Base-by-base conservation (phyloP, 2,888 invertebrate species). In the Heterodera filipjevi region DNA sequence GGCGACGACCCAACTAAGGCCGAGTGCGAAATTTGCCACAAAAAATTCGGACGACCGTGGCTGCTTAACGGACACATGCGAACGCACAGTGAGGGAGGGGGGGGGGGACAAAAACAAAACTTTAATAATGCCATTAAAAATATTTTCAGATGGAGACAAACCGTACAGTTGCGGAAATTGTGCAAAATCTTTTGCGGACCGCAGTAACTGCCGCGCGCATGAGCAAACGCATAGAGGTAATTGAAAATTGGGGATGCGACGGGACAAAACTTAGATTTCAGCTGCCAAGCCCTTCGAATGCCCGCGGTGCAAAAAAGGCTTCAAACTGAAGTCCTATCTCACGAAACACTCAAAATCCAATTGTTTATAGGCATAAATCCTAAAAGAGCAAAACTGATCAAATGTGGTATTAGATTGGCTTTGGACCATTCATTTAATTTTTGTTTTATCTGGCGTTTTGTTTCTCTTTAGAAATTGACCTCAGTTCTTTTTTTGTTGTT, bases 321-420 rank as follows among this genome's bases (percentile, higher is more conserved):
- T 78, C 53, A 73, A 71, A 59, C 22, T 78, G 53, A 78, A 78
- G 53, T 66, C 74, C 32, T 78, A 78, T 76, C 49, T 78, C 32
- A 53, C 53, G 12, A 78, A 78, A 49, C 78, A 78, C n/a, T n/a
- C n/a, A n/a, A n/a, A n/a, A n/a, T 92, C 92, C 89, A 95, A 91
- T 85, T 94, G 92, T 92, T 94, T 92, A 78, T 91, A 91, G 6
- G 91, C 90, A 80, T 91, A 87, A 84, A 90, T 90, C 78, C 91
- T 83, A 33, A 35, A 39, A 39, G n/a, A n/a, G 12, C 39, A 72
- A 32, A 44, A 39, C n/a, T n/a, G n/a, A n/a, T n/a, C n/a, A n/a
- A n/a, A 12, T 8, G 5, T 71, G n/a, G 30, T 71, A 19, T 19
- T 71, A 19, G n/a, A 71, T n/a, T n/a, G n/a, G n/a, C n/a, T n/a